These are phyloP conservation scores for Dicerorhinus sumatrensis DNA, from an alignment of 2,113 vertebrate genomes.

Conservation along the genomic window DNA sequence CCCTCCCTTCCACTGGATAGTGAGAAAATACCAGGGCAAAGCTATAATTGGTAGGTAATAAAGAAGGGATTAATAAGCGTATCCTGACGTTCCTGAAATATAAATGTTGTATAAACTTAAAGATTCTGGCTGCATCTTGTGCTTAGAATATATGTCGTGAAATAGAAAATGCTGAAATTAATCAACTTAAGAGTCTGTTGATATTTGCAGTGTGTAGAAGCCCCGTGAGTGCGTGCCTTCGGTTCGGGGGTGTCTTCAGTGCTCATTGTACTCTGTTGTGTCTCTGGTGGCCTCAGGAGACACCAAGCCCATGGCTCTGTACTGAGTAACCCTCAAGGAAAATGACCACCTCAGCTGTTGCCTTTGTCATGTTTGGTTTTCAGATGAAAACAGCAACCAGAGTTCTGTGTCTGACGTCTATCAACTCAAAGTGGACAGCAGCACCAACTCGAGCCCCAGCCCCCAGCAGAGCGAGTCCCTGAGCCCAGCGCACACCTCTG, in stretches of 20 bases:
- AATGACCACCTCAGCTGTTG: conserved; percentile 64
- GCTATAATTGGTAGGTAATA: not conserved
- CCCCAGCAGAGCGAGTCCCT: conserved; percentile 95
- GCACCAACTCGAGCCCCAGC: conserved; percentile 94
- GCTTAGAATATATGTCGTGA: not conserved
- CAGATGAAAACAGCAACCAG: conserved; percentile 99
- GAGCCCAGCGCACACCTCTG: conserved; percentile 92
- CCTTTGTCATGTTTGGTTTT: conserved; percentile 59
- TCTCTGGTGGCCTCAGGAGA: not conserved
- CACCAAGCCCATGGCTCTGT: not conserved
- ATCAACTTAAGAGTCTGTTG: not conserved
- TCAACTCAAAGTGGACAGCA: conserved; percentile 97
- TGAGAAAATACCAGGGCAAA: not conserved
- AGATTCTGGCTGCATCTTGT: not conserved
- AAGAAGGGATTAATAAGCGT: not conserved
- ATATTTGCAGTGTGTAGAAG: too few relatives aligned
- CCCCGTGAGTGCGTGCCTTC: not conserved
- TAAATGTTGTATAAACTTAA: not conserved
- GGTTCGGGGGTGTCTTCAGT: not conserved
- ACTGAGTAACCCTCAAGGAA: not conserved
- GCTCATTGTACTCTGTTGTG: not conserved
- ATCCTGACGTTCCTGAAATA: not conserved
- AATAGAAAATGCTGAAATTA: not conserved
- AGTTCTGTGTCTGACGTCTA: conserved; percentile 96
- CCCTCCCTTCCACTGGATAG: not conserved